Conservation (phyloP, 1,140 invertebrate genomes). For the Drosophila suzukii region DNA sequence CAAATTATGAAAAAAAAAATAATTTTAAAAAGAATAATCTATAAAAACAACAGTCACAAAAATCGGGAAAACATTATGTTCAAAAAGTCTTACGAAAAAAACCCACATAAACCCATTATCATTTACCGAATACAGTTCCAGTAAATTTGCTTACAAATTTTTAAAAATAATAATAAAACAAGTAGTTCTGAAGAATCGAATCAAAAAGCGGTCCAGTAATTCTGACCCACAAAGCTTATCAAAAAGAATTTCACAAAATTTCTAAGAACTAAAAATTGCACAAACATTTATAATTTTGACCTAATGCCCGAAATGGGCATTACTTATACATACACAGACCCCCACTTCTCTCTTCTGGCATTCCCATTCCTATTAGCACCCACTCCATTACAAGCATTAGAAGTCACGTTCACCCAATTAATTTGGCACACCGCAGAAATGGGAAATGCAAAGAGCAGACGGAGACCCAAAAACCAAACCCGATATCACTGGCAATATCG, state of each 20-base stretch:
- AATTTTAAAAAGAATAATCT: no score
- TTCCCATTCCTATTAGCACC: slow-evolving; percentile 17
- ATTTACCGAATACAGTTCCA: no score
- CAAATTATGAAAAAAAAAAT: no score
- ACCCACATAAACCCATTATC: no score
- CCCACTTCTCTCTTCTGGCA: background rate
- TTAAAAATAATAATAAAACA: no score
- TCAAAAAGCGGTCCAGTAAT: background rate
- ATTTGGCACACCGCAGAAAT: slow-evolving; percentile 43
- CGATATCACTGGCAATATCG: slow-evolving; percentile 32
- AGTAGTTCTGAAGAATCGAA: background rate
- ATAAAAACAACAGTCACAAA: no score
- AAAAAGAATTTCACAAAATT: background rate
- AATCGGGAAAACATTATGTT: no score
- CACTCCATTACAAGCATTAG: slow-evolving; percentile 9
- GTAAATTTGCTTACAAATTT: no score
- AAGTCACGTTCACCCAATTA: slow-evolving; percentile 54
- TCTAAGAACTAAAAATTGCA: background rate
- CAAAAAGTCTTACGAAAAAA: no score
- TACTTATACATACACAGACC: background rate
- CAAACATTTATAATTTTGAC: slow-evolving; percentile 1
- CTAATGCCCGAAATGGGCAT: slow-evolving; percentile 14
- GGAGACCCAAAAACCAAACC: slow-evolving; percentile 22
- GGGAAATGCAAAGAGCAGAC: slow-evolving; percentile 23
- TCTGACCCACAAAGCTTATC: background rate